Base-by-base conservation (phyloP, 2,113 vertebrate species). In the Meles meles region DNA sequence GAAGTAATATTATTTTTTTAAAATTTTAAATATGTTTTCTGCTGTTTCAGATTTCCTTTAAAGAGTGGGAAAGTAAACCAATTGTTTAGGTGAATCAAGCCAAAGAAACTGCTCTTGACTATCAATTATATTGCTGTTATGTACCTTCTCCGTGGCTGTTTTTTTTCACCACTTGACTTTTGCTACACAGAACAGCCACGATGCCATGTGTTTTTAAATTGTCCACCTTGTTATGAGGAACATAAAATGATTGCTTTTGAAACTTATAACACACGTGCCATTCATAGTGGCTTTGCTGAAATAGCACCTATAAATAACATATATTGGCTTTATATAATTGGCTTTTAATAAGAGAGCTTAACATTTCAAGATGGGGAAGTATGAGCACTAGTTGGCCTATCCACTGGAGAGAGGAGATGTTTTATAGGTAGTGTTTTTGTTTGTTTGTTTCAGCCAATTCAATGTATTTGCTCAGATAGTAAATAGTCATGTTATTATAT, bases 331-430 rank as follows among this genome's bases (percentile, higher is more conserved):
- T 93, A 94, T 93, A 44, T 97, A 97, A 95, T 94, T 93, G 93
- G 15, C 49, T 96, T 98, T 97, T 97, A 94, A 97, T 97, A 95
- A 96, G 93, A 93, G 18, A 95, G 69, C 31, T 83, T 96, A 97
- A 82, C 87, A 95, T 86, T 84, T 77, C 82, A 91, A 74, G 57
- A 88, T 95, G 55, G 80, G 77, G 87, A 89, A 21, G n/a, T 94
- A 39, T 82, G 61, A 82, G 29, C 8, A 86, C 23, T 52, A 91
- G 31, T 72, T 82, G 65, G 44, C 15, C 79, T 11, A 59, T 88
- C 31, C 34, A 80, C 37, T 72, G 9, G 37, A 88, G 31, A 96
- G 2, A 39, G 42, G n/a, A 84, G 29, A 49, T 77, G 74, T 39
- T 92, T 89, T 55, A 71, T 47, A 31, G 27, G 27, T 27, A n/a